Conservation (phyloP, 2,797 vertebrate genomes). For the Chaetophractus vellerosus region DNA sequence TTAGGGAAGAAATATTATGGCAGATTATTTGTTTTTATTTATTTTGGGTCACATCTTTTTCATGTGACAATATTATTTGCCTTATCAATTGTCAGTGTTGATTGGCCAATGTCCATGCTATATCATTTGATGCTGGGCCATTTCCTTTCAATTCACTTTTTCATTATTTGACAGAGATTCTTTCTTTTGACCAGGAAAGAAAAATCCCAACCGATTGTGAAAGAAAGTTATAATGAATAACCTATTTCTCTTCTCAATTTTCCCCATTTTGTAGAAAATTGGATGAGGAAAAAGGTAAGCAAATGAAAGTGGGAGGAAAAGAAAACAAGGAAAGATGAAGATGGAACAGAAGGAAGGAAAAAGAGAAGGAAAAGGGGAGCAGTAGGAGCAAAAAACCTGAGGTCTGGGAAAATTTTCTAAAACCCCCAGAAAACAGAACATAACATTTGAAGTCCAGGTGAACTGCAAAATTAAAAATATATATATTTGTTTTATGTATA, state of each 20-base stretch:
- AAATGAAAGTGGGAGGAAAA: not conserved
- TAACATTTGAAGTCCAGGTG: not conserved
- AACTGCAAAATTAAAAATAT: not conserved
- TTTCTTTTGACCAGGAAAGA: not conserved
- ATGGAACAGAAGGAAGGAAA: not conserved
- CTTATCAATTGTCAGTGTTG: not conserved
- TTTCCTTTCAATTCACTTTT: not conserved
- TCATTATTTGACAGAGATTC: not conserved
- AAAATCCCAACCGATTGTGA: not conserved
- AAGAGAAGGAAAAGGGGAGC: too few species aligned
- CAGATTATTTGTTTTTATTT: not conserved
- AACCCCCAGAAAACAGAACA: not conserved
- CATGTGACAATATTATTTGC: not conserved
- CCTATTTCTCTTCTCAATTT: not conserved
- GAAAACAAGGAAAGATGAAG: too few species aligned
- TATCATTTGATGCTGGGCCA: not conserved
- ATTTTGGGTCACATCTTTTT: not conserved
- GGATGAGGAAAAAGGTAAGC: not conserved
- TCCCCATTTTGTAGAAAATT: not conserved
- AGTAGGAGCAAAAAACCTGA: not conserved
- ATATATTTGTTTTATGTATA: not conserved
- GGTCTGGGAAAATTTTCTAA: not conserved
- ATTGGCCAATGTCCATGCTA: not conserved
- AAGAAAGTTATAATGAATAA: not conserved
- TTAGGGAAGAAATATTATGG: not conserved